Base-by-base conservation (phyloP, 2,888 invertebrate species). In the Diloba caeruleocephala region DNA sequence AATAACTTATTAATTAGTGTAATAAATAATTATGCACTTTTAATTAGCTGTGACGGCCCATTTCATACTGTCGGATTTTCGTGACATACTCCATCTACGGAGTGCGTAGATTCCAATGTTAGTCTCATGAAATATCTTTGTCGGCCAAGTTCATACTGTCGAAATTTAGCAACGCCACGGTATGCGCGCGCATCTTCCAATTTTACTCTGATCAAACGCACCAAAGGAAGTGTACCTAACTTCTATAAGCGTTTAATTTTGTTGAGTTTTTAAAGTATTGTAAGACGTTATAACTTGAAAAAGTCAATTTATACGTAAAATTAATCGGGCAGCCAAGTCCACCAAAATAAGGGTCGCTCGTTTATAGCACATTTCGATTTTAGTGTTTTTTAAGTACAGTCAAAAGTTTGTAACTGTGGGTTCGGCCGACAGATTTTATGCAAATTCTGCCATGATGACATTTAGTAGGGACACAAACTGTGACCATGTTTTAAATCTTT, bases 331-430 rank as follows among this genome's bases (percentile, higher is more conserved):
- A 66, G 50, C 46, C 39, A 29, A 61, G 34, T 54, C 38, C 48
- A 49, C 49, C 55, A 70, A 77, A 87, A 82, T 81, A 78, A 79
- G 81, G 86, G 82, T 79, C 84, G 78, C 74, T 75, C 84, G 85
- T 90, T 91, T 89, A 89, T 89, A 71, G 85, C 79, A 84, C 79
- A 83, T 91, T 89, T 79, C 76, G 86, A 88, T 89, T 89, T 90
- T 88, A 92, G 89, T 84, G 80, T 88, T 89, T 87, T 79, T 88
- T 80, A 81, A 88, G 86, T 82, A 84, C 79, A 82, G 79, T 78
- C 81, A 81, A 85, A 90, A 91, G 85, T 90, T 91, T 85, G 78
- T 82, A 79, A 79, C 74, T 79, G 78, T 78, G 79, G 79, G 73
- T 71, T 68, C 70, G 67, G 76, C 73, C 82, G 79, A 79, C 81